Evolutionary conservation across 2,113 vertebrate species (phyloP).

Genomic region (Phalacrocorax brasilianus): DNA sequence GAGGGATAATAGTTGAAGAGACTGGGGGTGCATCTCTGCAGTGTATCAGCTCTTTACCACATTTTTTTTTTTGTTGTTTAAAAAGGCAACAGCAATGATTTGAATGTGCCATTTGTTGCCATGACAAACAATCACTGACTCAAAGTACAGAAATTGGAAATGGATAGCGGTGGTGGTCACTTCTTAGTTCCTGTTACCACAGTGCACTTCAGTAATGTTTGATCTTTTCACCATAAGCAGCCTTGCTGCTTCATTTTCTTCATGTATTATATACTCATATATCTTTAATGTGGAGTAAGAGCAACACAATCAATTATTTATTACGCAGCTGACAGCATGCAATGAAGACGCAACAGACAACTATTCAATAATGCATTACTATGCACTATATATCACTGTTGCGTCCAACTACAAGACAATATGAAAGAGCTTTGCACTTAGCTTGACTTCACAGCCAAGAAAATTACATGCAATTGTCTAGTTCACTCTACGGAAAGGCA

Average conservation of each 20-base stretch:
- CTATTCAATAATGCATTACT: slow-evolving; percentile 62
- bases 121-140: slow-evolving; percentile 25
- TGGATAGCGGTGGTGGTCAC: not conserved
- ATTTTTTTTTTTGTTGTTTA: not conserved
- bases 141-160: not conserved
- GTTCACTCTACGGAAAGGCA: slow-evolving; percentile 7
- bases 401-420: not conserved
- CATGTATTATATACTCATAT: slow-evolving; percentile 53
- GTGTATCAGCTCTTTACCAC: not conserved
- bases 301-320: slow-evolving; percentile 67
- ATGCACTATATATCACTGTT: not conserved
- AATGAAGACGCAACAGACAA: slow-evolving; percentile 57
- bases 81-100: not conserved
- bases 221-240: not conserved
- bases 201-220: not conserved
- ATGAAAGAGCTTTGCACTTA: slow-evolving; percentile 31
- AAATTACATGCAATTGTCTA: slow-evolving; percentile 35
- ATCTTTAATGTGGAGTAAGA: slow-evolving; percentile 63
- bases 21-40: not conserved
- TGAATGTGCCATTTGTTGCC: slow-evolving; percentile 48
- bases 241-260: slow-evolving; percentile 18
- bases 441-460: slow-evolving; percentile 50
- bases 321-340: slow-evolving; percentile 35
- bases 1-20: not conserved
- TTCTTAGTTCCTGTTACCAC: not conserved